Conservation (phyloP, 1,140 invertebrate genomes). For the Drosophila murphyi region DNA sequence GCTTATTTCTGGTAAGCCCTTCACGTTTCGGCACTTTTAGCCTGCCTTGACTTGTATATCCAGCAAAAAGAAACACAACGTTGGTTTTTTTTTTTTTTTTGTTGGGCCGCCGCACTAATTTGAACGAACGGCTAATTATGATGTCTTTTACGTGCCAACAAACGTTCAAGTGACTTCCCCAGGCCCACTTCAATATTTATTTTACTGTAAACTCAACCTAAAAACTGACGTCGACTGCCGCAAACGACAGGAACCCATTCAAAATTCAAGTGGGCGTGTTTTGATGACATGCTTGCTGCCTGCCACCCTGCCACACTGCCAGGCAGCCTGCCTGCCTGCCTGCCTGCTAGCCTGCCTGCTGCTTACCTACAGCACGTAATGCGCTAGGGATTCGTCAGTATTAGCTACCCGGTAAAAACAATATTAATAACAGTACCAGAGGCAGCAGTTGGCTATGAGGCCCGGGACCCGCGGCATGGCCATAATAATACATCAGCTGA, state of each 20-base stretch:
- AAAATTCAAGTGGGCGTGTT: conserved; percentile 81
- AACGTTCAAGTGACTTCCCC: conserved; percentile 74
- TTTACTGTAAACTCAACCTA: conserved; percentile 78
- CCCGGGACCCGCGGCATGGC: conserved; percentile 39
- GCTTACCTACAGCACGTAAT: conserved; percentile 82
- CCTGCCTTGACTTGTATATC: conserved; percentile 27
- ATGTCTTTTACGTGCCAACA: conserved; percentile 82
- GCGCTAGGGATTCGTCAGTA: conserved; percentile 77
- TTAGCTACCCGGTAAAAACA: conserved; percentile 78
- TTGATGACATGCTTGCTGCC: conserved; percentile 75
- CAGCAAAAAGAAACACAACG: conserved; percentile 22
- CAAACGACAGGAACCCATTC: conserved; percentile 52
- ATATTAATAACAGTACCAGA: conserved; percentile 77
- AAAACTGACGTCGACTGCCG: conserved; percentile 36
- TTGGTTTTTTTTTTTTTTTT: conserved; percentile 3
- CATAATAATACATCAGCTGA: conserved; percentile 82
- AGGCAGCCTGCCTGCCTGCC: too few species aligned
- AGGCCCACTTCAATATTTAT: conserved; percentile 76
- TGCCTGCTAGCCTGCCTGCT: too few species aligned
- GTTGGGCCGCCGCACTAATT: conserved; percentile 51
- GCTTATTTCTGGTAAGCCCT: not conserved
- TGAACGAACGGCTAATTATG: conserved; percentile 75
- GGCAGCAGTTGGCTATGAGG: conserved; percentile 32
- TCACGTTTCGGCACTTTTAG: conserved; percentile 55
- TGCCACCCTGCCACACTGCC: not conserved